Conservation (phyloP, 2,113 vertebrate species). For the Erpornis zantholeuca region DNA sequence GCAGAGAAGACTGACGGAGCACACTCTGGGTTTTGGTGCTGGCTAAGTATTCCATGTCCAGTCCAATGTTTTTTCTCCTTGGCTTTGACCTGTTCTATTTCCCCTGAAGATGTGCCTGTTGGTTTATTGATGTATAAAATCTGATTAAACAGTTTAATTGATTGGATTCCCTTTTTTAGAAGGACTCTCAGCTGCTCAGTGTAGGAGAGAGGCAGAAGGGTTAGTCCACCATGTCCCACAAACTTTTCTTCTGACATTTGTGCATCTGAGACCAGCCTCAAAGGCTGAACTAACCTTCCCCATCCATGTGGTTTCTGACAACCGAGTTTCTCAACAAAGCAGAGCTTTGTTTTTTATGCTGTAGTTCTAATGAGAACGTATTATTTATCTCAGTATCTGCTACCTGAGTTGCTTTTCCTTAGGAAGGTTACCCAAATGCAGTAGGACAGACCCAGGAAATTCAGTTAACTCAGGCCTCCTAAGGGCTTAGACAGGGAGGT, state of each 20-base stretch:
- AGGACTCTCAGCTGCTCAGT: background rate
- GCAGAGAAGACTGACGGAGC: background rate
- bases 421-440: background rate
- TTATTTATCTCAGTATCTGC: constrained; percentile 6
- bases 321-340: constrained; percentile 55
- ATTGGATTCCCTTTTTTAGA: background rate
- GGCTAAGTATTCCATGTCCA: background rate
- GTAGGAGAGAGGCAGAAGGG: background rate
- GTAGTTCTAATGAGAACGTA: constrained; percentile 34
- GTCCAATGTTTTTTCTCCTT: background rate
- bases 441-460: background rate
- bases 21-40: background rate
- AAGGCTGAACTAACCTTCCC: background rate
- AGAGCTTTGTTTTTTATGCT: constrained; percentile 63
- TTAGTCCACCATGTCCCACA: background rate
- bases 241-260: constrained; percentile 25
- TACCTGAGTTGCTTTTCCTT: background rate
- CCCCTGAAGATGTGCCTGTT: background rate
- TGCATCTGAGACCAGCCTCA: background rate
- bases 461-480: background rate
- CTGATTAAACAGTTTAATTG: background rate
- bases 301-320: constrained; percentile 30
- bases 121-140: background rate
- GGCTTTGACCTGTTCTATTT: background rate
- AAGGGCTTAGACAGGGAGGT: background rate